Evolutionary conservation across 2,113 vertebrate genomes (phyloP).

Genomic region (Tetrax tetrax): DNA sequence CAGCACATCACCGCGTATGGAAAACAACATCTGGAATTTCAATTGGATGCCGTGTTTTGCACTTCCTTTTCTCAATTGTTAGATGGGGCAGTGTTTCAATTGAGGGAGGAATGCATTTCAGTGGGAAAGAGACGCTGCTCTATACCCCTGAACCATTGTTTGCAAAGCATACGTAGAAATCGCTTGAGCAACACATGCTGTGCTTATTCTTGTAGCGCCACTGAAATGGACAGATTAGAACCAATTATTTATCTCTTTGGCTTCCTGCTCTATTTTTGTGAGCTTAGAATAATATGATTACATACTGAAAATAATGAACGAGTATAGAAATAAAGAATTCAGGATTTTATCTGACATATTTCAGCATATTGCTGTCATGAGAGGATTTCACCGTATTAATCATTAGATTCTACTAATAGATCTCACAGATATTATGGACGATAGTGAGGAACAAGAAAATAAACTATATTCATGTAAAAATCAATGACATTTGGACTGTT

Average conservation of each 20-base stretch:
- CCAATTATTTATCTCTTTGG: constrained; percentile 51
- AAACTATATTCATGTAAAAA: constrained; percentile 35
- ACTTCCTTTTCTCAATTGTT: constrained; percentile 39
- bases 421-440: background rate
- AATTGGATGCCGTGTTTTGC: background rate
- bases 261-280: constrained; percentile 41
- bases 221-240: constrained; percentile 33
- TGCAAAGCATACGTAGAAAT: background rate
- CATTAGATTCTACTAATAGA: background rate
- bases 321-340: background rate
- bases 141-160: background rate
- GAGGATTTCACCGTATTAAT: constrained; percentile 51
- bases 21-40: constrained; percentile 44
- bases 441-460: constrained; percentile 35
- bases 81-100: background rate
- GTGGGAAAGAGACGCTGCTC: background rate
- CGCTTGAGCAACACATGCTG: background rate
- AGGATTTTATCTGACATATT: background rate
- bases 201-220: constrained; percentile 15
- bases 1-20: background rate
- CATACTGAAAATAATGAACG: constrained; percentile 25
- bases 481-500: constrained; percentile 24
- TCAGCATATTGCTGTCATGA: constrained; percentile 39
- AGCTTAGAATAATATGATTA: constrained; percentile 36
- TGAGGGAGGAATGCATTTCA: background rate